phyloP scores from a whole-genome alignment of 2,888 invertebrate species.

The Amaurobius ferox region DNA sequence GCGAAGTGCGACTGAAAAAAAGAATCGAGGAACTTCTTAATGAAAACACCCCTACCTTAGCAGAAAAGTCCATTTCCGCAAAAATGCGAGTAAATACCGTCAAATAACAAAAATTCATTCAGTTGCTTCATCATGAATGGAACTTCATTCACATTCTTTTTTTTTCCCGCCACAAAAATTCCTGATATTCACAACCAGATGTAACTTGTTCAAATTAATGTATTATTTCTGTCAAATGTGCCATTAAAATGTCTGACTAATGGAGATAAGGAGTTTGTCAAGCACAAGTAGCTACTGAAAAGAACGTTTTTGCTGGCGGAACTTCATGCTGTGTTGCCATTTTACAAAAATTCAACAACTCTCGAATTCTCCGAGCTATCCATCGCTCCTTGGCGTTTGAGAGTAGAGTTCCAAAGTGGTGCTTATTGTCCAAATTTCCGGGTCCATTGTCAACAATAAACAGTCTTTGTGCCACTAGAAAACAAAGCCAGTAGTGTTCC shows the following conservation, averaged over 20 bases:
- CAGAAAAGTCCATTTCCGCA: too few relatives aligned
- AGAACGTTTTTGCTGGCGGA: neutral
- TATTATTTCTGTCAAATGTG: neutral
- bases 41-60: too few relatives aligned
- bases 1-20: neutral
- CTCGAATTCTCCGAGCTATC: constrained; percentile 24
- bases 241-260: neutral
- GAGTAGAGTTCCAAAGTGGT: constrained; percentile 20
- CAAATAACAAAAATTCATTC: too few relatives aligned
- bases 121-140: neutral
- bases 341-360: constrained; percentile 38
- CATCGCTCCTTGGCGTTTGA: neutral
- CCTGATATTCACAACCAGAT: neutral
- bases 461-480: constrained; percentile 39
- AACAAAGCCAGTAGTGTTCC: constrained; percentile 52
- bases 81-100: too few relatives aligned
- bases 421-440: constrained; percentile 51
- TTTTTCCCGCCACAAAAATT: neutral
- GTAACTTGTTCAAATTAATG: neutral
- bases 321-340: constrained; percentile 12
- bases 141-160: neutral
- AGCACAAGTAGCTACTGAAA: constrained; percentile 21
- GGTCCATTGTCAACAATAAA: constrained; percentile 48
- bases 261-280: neutral
- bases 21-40: neutral